These are phyloP conservation scores for Lampropteryx suffumata DNA, from an alignment of 2,888 invertebrate species.

Conservation along the genomic window DNA sequence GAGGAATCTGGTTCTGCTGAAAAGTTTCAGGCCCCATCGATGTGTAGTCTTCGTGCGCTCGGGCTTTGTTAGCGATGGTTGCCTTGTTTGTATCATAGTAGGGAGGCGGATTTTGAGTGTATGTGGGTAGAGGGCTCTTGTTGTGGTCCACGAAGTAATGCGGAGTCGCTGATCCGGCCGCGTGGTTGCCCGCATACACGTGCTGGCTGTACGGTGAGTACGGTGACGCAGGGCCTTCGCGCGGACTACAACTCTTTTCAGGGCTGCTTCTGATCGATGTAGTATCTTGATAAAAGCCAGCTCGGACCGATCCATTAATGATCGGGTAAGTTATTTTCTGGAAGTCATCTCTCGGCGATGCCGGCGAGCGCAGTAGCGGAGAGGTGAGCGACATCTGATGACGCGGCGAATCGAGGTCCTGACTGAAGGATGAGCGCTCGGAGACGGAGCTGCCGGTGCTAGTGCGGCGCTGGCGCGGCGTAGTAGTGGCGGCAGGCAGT, in stretches of 20 bases:
- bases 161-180: slow-evolving; percentile 62
- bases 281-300: slow-evolving; percentile 94
- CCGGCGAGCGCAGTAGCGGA: slow-evolving; percentile 88
- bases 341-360: slow-evolving; percentile 88
- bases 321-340: slow-evolving; percentile 87
- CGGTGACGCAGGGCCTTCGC: slow-evolving; percentile 85
- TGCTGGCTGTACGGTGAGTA: slow-evolving; percentile 75
- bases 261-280: slow-evolving; percentile 92
- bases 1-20: slow-evolving; percentile 75
- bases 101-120: slow-evolving; percentile 75
- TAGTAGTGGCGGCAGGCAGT: slow-evolving; percentile 54
- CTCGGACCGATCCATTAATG: slow-evolving; percentile 92
- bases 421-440: slow-evolving; percentile 90
- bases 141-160: slow-evolving; percentile 73
- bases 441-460: slow-evolving; percentile 92
- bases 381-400: slow-evolving; percentile 89
- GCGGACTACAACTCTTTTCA: slow-evolving; percentile 92
- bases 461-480: slow-evolving; percentile 85
- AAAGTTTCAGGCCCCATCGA: slow-evolving; percentile 80
- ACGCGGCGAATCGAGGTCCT: slow-evolving; percentile 89
- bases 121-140: slow-evolving; percentile 72
- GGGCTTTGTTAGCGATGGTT: slow-evolving; percentile 68
- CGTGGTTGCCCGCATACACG: slow-evolving; percentile 70
- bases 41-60: slow-evolving; percentile 81
- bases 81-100: slow-evolving; percentile 85